Evolutionary conservation across 2,888 invertebrate genomes (phyloP).

Genomic region (Dendrolimus houi): DNA sequence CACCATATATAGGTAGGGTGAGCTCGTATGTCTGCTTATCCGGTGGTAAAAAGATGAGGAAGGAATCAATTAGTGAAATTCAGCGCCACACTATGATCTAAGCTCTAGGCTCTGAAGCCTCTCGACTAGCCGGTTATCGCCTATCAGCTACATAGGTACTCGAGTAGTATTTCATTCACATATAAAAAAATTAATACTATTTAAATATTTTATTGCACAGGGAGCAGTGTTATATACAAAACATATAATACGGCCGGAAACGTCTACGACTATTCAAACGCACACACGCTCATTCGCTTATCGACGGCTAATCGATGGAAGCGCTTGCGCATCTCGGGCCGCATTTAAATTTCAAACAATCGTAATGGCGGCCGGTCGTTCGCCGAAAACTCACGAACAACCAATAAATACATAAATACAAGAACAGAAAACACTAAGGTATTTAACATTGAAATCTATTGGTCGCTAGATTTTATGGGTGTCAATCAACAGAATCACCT

Average conservation of each 20-base stretch:
- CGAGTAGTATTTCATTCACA: too few species aligned
- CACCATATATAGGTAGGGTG: too few species aligned
- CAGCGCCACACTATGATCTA: too few species aligned
- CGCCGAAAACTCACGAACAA: constrained; percentile 37
- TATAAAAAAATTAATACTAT: too few species aligned
- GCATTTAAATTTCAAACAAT: constrained; percentile 71
- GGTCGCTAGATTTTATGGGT: constrained; percentile 20
- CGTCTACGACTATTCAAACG: constrained; percentile 35
- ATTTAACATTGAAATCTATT: constrained; percentile 63
- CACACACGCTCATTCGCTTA: constrained; percentile 46
- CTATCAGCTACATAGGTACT: too few species aligned
- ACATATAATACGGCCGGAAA: constrained; percentile 56
- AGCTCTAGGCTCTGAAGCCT: too few species aligned
- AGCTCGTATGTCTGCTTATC: too few species aligned
- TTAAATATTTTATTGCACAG: too few species aligned
- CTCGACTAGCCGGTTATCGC: too few species aligned
- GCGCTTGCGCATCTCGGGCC: constrained; percentile 63
- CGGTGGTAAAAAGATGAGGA: too few species aligned
- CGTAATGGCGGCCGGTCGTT: constrained; percentile 56
- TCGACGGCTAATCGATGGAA: constrained; percentile 57
- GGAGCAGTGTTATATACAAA: constrained; percentile 16
- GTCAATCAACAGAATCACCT: too few species aligned
- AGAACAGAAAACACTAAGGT: constrained; percentile 24
- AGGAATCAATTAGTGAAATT: too few species aligned
- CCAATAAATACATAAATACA: constrained; percentile 19